Conservation (phyloP, 2,888 invertebrate genomes). For the Cepaea hortensis region DNA sequence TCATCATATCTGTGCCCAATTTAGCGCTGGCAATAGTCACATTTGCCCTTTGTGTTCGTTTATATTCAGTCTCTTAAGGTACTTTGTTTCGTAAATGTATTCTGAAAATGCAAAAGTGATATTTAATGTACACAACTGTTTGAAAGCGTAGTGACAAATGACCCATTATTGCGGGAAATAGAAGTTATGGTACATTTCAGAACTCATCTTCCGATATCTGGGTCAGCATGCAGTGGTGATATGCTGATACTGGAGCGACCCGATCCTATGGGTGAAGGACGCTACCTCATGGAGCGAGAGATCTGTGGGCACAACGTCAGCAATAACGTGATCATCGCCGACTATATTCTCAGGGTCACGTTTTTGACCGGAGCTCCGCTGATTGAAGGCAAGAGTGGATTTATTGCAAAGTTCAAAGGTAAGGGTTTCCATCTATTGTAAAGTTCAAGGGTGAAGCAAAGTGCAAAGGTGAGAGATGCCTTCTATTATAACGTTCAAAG, state of each 20-base stretch:
- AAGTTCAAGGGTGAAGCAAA: not conserved
- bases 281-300: conserved; percentile 34
- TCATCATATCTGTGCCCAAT: too few species aligned
- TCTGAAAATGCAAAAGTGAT: not conserved
- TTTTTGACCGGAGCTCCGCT: conserved; percentile 34
- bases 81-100: too few species aligned
- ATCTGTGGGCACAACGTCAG: conserved; percentile 33
- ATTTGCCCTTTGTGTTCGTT: too few species aligned
- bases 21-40: too few species aligned
- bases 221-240: conserved; percentile 45
- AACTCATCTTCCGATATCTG: conserved; percentile 32
- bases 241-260: conserved; percentile 47
- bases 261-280: conserved; percentile 1
- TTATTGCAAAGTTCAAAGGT: conserved; percentile 41
- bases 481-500: too few species aligned
- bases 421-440: not conserved
- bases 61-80: too few species aligned
- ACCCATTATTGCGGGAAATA: too few species aligned
- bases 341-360: conserved; percentile 25
- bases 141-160: too few species aligned
- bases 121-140: not conserved
- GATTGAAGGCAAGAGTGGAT: conserved; percentile 5
- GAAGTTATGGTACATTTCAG: not conserved
- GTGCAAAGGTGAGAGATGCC: too few species aligned
- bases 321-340: conserved; percentile 11